Evolutionary conservation across 2,888 invertebrate genomes (phyloP), one percentile per base, ranked within the genome.

Genomic region (Rotaria sp.): DNA sequence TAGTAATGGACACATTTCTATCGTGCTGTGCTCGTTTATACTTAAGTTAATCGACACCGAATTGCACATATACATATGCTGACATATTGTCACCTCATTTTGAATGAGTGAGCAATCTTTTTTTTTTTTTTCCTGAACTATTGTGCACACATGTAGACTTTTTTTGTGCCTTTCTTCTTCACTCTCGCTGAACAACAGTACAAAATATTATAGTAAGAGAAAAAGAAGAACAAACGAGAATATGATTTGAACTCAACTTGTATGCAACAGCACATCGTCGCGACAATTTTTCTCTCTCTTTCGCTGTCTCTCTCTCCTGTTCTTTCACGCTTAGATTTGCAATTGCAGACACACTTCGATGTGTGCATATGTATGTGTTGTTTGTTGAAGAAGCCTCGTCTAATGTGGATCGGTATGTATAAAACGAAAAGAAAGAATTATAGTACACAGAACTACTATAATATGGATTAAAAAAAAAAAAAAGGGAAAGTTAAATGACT

Each of bases 191-290:
- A 55, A 55, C 55, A 26, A 26, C 26, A 55, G 26, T 55, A 55
- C 55, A 55, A 55, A 8, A 55, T 55, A 55, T 55, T 55, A 26
- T 55, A 55, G 8, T 1, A 26, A 55, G 55, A 26, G 55, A 55
- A 55, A 26, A 26, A 26, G 55, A 67, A 67, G 67, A 67, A 67
- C 18, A 67, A 67, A 67, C 67, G 67, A 30, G 67, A 67, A 35
- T 18, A 67, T 35, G 67, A 67, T 67, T 67, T 67, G 67, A 67
- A 67, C 67, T 67, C 67, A 67, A 35, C 67, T 67, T 67, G 18
- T 30, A 26, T 26, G 67, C 35, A 35, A 38, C 67, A 67, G 67
- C 67, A 67, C 35, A 18, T 35, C 67, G 67, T 21, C 67, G 67
- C 35, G 67, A 67, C 67, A 38, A 35, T 67, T 67, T 67, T 38